A percentile compares a stretch with the other conserved stretches of the same genome.
Conservation (phyloP, 2,113 vertebrate genomes). For the Clarias macrocephalus region DNA sequence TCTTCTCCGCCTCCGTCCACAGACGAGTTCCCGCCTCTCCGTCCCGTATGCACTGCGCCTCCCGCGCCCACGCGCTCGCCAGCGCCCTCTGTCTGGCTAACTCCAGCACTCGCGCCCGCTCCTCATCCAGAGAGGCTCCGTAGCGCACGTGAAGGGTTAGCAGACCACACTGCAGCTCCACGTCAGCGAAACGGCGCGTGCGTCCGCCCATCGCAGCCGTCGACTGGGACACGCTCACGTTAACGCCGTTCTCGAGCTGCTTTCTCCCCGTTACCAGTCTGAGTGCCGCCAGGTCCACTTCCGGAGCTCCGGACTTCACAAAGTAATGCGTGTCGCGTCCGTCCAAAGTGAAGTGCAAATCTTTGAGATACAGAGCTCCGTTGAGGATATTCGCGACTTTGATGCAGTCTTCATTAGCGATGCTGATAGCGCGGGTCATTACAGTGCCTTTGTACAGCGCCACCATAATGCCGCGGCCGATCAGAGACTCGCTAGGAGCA, state of each 20-base stretch:
- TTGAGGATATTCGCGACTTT: slow-evolving; percentile 96
- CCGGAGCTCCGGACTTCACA: slow-evolving; percentile 90
- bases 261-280: slow-evolving; percentile 91
- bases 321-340: slow-evolving; percentile 96
- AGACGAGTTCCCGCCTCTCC: slow-evolving; percentile 91
- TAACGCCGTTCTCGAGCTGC: slow-evolving; percentile 93
- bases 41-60: slow-evolving; percentile 90
- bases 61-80: slow-evolving; percentile 87
- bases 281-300: slow-evolving; percentile 89
- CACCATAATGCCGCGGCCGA: slow-evolving; percentile 95
- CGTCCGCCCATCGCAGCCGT: slow-evolving; percentile 93
- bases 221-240: slow-evolving; percentile 95
- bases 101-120: slow-evolving; percentile 92
- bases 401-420: slow-evolving; percentile 96
- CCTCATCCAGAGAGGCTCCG: slow-evolving; percentile 92
- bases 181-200: slow-evolving; percentile 96
- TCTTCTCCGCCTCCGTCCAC: slow-evolving; percentile 97
- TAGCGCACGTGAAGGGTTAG: slow-evolving; percentile 94
- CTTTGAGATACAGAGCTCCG: slow-evolving; percentile 93
- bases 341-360: slow-evolving; percentile 93
- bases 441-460: slow-evolving; percentile 93
- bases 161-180: slow-evolving; percentile 87
- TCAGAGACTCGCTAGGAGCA: slow-evolving; percentile 88
- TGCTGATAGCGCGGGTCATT: slow-evolving; percentile 90
- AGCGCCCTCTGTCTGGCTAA: slow-evolving; percentile 92